A percentile compares a stretch with the other conserved stretches of the same genome.
phyloP scores from a whole-genome alignment of 2,797 vertebrate species.

The Coccyzus lansbergi region DNA sequence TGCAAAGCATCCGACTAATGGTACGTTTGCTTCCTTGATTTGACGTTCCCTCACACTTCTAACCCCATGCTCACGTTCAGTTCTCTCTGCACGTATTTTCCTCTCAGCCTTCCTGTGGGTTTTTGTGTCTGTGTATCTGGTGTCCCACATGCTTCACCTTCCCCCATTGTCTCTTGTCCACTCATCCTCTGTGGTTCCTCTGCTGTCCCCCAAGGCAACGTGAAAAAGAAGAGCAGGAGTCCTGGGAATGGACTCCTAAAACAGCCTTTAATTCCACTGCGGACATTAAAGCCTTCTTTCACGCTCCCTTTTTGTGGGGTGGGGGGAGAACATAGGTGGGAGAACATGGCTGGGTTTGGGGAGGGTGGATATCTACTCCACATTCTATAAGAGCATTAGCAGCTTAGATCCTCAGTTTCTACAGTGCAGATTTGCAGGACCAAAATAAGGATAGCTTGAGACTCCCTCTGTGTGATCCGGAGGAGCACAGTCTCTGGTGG shows the following conservation, averaged over 20 bases:
- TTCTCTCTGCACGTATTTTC: conserved; percentile 71
- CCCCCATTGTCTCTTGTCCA: conserved; percentile 22
- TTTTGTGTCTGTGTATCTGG: conserved; percentile 24
- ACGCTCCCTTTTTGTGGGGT: fast-evolving
- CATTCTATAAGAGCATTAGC: neutral
- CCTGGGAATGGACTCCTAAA: neutral
- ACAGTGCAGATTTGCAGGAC: neutral
- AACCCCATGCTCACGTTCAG: conserved; percentile 79
- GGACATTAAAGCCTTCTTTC: neutral
- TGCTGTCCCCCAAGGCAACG: neutral
- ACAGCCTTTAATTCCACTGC: neutral
- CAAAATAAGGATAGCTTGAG: neutral
- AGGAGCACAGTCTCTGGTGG: neutral
- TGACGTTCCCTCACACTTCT: conserved; percentile 82
- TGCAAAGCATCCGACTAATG: conserved; percentile 99
- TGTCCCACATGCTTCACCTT: conserved; percentile 28
- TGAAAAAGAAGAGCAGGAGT: neutral
- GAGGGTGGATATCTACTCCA: neutral
- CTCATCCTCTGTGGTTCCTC: conserved; percentile 22
- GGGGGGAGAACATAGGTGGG: neutral
- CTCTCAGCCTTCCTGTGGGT: conserved; percentile 21
- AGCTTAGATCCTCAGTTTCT: neutral
- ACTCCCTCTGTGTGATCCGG: neutral
- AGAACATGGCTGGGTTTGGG: neutral
- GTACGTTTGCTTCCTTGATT: conserved; percentile 99